Percentiles rank a stretch among this genome's conserved stretches.
These are phyloP conservation scores for Aspiorhynchus laticeps DNA, from an alignment of 2,113 vertebrate species.

Conservation along the genomic window DNA sequence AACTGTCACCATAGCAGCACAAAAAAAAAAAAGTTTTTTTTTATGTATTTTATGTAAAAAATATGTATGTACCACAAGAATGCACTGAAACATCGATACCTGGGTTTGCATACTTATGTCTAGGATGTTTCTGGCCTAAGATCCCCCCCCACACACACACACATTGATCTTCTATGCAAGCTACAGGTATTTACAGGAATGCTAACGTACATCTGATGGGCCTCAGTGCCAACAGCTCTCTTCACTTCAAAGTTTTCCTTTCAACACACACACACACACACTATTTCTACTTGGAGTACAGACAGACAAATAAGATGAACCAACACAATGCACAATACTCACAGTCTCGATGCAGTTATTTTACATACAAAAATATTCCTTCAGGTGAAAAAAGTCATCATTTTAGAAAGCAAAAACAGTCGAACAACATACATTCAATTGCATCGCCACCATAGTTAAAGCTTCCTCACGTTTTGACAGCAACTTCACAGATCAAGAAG, in stretches of 20 bases:
- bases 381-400: conserved; percentile 7
- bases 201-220: conserved; percentile 52
- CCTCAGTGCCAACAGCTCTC: conserved; percentile 47
- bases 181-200: conserved; percentile 47
- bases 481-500: conserved; percentile 9
- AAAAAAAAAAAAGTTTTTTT: too few species aligned
- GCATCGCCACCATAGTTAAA: neutral
- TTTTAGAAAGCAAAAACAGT: neutral
- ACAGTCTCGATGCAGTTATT: conserved; percentile 46
- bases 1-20: too few species aligned
- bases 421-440: conserved; percentile 12
- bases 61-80: too few species aligned
- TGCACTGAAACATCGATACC: neutral
- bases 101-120: neutral
- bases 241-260: conserved; percentile 48
- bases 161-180: neutral
- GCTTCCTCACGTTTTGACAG: neutral
- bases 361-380: conserved; percentile 44
- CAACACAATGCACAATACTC: conserved; percentile 32
- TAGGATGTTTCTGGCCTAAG: too few species aligned
- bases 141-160: neutral
- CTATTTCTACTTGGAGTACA: conserved; percentile 33
- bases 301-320: conserved; percentile 55
- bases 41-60: too few species aligned
- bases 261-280: conserved; percentile 38